These are phyloP conservation scores for Ceratitis capitata DNA, from an alignment of 1,140 invertebrate species.

Conservation along the genomic window DNA sequence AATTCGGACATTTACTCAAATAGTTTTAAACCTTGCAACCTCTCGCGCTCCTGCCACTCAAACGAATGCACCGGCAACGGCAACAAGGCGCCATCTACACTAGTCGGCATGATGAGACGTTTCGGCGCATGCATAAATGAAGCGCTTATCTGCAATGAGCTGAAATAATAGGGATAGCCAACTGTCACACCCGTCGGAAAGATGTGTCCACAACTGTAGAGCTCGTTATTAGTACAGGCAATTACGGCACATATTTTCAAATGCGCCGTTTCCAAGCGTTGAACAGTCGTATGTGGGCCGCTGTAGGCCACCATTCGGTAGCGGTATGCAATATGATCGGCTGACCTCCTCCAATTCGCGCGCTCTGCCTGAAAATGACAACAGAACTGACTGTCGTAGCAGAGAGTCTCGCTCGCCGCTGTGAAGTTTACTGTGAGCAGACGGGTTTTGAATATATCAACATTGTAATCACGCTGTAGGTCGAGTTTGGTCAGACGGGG, in stretches of 20 bases:
- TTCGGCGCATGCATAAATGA: constrained; percentile 48
- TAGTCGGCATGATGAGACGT: constrained; percentile 61
- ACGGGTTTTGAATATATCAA: constrained; percentile 53
- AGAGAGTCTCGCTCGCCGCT: background rate
- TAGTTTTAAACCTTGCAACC: background rate
- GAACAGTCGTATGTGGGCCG: constrained; percentile 50
- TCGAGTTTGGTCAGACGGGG: constrained; percentile 46
- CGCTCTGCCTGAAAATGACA: constrained; percentile 41
- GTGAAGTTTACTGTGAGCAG: constrained; percentile 45
- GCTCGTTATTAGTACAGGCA: constrained; percentile 54
- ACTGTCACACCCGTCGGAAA: constrained; percentile 45
- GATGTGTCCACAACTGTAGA: constrained; percentile 57
- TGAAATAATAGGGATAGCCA: constrained; percentile 49
- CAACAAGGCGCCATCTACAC: constrained; percentile 50
- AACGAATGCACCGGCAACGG: constrained; percentile 51
- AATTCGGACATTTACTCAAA: background rate
- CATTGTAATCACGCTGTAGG: constrained; percentile 53
- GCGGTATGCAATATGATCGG: constrained; percentile 46
- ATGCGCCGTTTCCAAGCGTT: constrained; percentile 57
- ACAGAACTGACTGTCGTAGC: constrained; percentile 40
- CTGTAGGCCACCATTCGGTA: constrained; percentile 65
- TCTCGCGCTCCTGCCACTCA: constrained; percentile 46
- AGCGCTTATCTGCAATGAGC: constrained; percentile 47
- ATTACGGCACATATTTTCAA: constrained; percentile 65
- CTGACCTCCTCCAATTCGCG: background rate